Evolutionary conservation across 2,888 invertebrate species (phyloP), one percentile per base, ranked within the genome.

Genomic region (Plusia festucae): DNA sequence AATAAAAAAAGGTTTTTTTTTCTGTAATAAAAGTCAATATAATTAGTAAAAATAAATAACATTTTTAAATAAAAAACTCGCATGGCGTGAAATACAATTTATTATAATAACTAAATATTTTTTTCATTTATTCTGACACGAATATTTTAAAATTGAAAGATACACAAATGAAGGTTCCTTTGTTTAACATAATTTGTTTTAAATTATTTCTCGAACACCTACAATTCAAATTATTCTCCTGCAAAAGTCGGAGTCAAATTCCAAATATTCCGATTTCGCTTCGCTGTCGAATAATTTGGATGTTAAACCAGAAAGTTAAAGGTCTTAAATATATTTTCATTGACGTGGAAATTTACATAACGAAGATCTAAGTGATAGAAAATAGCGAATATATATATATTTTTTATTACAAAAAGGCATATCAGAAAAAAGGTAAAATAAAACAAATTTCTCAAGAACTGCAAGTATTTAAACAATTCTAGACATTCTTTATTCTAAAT

Each of bases 271-370:
- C 16, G 9, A 34, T 65, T 70, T 66, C 60, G 60, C 60, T 40
- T 40, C 30, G n/a, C 49, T 15, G 18, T 56, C 60, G 34, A 32
- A 63, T 60, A 68, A 73, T 59, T 67, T 67, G 53, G 60, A 68
- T 30, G 34, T 13, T 30, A 60, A 75, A 68, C 53, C 62, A 66
- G 53, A 68, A 70, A 79, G 65, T 73, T 70, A 65, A 30, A 67
- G 30, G 55, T 70, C 73, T 70, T 70, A 64, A 64, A 76, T 64
- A 70, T 60, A 76, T 68, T 79, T 73, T 73, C 79, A 78, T 67
- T 70, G 66, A 70, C 60, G 79, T 70, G 65, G 66, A 79, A 70
- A 77, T 75, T 66, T 63, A 53, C 57, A 54, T 68, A 66, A 68
- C 46, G 55, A 27, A 30, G 62, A 40, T 34, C 59, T 59, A 73